Base-by-base conservation (phyloP, 1,140 invertebrate species). In the Akabosia matsudoensis region DNA sequence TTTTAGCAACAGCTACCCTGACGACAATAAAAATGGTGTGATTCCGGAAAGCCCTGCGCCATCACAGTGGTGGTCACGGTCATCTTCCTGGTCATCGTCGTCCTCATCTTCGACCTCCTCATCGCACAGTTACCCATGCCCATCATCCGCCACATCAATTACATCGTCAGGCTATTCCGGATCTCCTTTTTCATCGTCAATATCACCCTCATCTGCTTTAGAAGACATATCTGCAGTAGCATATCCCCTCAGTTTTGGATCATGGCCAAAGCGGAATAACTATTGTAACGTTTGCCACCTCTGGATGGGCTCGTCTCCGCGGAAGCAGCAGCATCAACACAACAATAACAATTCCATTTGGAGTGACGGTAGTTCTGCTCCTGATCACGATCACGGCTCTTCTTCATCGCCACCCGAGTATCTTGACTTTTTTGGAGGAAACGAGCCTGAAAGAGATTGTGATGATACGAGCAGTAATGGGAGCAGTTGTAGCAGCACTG, bases 41-140 rank as follows among this genome's bases (percentile, higher is more conserved):
- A 34, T 30, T 7, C 1, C 71, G 31, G 51, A 24, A 45, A 74
- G 24, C 61, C 16, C 26, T 54, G 22, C 73, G 7, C 37, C 34
- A 30, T 67, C 74, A 74, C 74, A 54, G 28, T 54, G 56, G 74
- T 54, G 34, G 51, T 56, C 74, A 72, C 33, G n/a, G n/a, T 74
- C 51, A 24, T 74, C 74, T 1, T 10, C 67, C 7, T 61, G 74
- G 24, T 67, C 24, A 7, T 67, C 54, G 22, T 56, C 54, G 22
- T 24, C 54, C 4, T 56, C 54, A 56, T 56, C 54, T n/a, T n/a
- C n/a, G n/a, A n/a, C n/a, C 37, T 45, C 37, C 37, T 45, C 37
- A 10, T 45, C 54, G 13, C 24, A 22, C 54, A 16, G 24, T 22
- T 61, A 61, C n/a, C 54, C 54, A 4, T n/a, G 3, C n/a, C 54